These are phyloP conservation scores for Zootoca vivipara DNA, from an alignment of 2,113 vertebrate genomes.

Conservation along the genomic window DNA sequence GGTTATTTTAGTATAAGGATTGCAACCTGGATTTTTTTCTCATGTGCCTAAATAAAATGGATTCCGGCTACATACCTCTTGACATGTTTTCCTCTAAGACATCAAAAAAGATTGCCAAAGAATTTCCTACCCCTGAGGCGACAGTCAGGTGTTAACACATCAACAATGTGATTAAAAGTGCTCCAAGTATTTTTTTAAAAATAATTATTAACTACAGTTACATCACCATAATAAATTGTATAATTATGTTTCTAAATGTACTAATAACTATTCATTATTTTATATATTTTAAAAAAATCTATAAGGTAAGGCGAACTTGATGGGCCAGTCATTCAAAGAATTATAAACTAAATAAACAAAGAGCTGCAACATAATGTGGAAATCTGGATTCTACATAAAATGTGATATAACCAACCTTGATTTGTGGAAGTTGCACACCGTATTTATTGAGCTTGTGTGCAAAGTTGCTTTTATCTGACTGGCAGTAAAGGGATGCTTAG, in stretches of 20 bases:
- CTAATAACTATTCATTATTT: neutral
- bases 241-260: conserved; percentile 15
- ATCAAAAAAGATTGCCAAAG: conserved; percentile 40
- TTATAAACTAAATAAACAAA: neutral
- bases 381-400: neutral
- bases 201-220: conserved; percentile 12
- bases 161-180: neutral
- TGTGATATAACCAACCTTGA: neutral
- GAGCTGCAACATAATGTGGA: conserved; percentile 10
- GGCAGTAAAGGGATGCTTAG: neutral
- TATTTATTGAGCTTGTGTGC: neutral
- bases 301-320: conserved; percentile 29
- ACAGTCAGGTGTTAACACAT: conserved; percentile 23
- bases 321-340: conserved; percentile 24
- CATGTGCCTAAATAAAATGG: conserved; percentile 24
- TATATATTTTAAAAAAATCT: neutral
- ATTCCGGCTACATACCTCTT: neutral
- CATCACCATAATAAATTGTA: neutral
- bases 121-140: conserved; percentile 38
- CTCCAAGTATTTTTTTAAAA: conserved; percentile 6
- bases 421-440: neutral
- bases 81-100: conserved; percentile 6
- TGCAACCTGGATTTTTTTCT: neutral
- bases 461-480: conserved; percentile 20
- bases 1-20: neutral